Evolutionary conservation across 2,888 invertebrate genomes (phyloP), one percentile per base, ranked within the genome.

Genomic region (Eupithecia inturbata): DNA sequence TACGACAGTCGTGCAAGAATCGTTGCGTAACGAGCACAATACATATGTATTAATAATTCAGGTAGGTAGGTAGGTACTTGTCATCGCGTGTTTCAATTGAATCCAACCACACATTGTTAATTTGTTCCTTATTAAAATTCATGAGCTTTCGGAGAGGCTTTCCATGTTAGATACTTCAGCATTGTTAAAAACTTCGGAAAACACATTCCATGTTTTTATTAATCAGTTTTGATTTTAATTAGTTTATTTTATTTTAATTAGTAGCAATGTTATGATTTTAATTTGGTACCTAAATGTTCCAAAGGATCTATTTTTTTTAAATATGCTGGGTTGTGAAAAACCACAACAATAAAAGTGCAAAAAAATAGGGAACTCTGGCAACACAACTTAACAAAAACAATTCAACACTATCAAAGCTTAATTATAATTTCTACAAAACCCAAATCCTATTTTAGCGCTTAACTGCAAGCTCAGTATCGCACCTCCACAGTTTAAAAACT

Each of bases 401-500:
- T 31, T 9, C 9, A 28, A 31, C 60, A 31, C 22, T 1, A 16
- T 31, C 60, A 28, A 62, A 31, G 53, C 12, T 22, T 22, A 22
- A 16, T 31, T 62, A 22, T 16, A 28, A 31, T 14, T 62, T 31
- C 33, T 62, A 33, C 19, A n/a, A 71, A 71, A 26, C 14, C 26
- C n/a, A 69, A 71, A 68, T 70, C n/a, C 68, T 68, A 26, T 60
- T 71, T 67, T 49, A 36, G 36, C 60, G 74, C 60, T 66, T 28
- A 71, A 71, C 64, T 74, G 45, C 60, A 70, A 71, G 60, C 68
- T 49, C 26, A 68, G 68, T 74, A 71, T 67, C 74, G 74, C 71
- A 60, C 68, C 71, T 26, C 45, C 60, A 64, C 66, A 64, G 64
- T 68, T 71, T 64, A 53, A 71, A 74, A 68, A 62, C 28, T 14